Percentiles rank a stretch among this genome's conserved stretches.
phyloP scores from a whole-genome alignment of 2,113 vertebrate genomes.

The Hippocampus abdominalis region DNA sequence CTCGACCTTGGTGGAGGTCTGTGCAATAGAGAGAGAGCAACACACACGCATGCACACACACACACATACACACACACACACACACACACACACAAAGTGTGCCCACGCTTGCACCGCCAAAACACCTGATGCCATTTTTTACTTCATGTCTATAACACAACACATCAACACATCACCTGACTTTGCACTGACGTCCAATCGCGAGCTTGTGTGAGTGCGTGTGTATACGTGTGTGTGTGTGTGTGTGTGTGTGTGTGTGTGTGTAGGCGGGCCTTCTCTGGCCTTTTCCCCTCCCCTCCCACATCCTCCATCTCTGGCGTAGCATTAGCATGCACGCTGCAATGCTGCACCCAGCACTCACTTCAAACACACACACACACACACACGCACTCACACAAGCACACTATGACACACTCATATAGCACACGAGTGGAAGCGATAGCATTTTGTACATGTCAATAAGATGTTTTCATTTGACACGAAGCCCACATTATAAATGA shows the following conservation, averaged over 20 bases:
- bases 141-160: constrained; percentile 23
- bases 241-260: constrained; percentile 20
- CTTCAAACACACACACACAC: constrained; percentile 34
- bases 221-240: constrained; percentile 8
- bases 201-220: constrained; percentile 38
- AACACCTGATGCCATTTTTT: not conserved
- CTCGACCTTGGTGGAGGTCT: not conserved
- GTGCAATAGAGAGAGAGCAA: not conserved
- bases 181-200: constrained; percentile 54
- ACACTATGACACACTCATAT: constrained; percentile 24
- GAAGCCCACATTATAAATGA: constrained; percentile 48
- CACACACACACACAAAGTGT: not conserved
- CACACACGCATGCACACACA: not conserved
- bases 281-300: constrained; percentile 75
- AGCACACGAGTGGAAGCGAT: constrained; percentile 43
- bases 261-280: constrained; percentile 61
- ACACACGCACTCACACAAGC: constrained; percentile 23
- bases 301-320: constrained; percentile 68
- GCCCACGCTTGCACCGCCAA: not conserved
- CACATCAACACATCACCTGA: constrained; percentile 26
- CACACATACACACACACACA: not conserved
- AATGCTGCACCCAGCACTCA: constrained; percentile 2
- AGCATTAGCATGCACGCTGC: constrained; percentile 51
- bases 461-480: constrained; percentile 53
- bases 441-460: constrained; percentile 54